phyloP scores from a whole-genome alignment of 2,888 invertebrate genomes.

The Macrostomum cliftonense region DNA sequence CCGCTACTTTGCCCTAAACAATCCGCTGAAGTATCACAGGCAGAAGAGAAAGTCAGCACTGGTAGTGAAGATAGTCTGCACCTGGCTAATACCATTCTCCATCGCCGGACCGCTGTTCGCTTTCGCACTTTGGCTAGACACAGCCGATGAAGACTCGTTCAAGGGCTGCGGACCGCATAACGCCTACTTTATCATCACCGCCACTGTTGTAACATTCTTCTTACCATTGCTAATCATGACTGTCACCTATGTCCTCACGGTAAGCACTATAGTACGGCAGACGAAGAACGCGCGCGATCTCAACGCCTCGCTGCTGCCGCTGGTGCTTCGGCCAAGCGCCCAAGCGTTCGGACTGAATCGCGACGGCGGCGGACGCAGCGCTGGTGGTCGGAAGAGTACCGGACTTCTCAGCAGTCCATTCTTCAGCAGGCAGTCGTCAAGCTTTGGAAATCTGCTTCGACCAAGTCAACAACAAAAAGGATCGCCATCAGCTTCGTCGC shows the following conservation, averaged over 20 bases:
- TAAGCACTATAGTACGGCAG: conserved; percentile 12
- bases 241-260: conserved; percentile 16
- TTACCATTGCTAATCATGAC: conserved; percentile 17
- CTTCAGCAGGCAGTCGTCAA: conserved; percentile 4
- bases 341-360: not conserved
- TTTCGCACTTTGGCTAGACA: conserved; percentile 9
- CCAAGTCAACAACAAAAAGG: not conserved
- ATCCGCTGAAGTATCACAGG: conserved; percentile 14
- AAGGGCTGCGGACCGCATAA: conserved; percentile 18
- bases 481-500: no score
- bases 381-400: not conserved
- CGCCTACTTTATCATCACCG: conserved; percentile 15
- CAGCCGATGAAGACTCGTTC: conserved; percentile 6
- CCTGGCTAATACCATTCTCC: conserved; percentile 16
- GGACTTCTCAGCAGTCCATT: not conserved
- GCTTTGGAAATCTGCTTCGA: conserved; percentile 11
- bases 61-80: conserved; percentile 14
- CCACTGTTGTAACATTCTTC: conserved; percentile 16
- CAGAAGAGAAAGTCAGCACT: conserved; percentile 14
- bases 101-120: conserved; percentile 17
- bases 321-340: not conserved
- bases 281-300: not conserved
- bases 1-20: conserved; percentile 16
- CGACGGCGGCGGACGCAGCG: no score
- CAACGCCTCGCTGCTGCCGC: not conserved